phyloP scores from a whole-genome alignment of 2,113 vertebrate species.

The Chascanopsetta lugubris region DNA sequence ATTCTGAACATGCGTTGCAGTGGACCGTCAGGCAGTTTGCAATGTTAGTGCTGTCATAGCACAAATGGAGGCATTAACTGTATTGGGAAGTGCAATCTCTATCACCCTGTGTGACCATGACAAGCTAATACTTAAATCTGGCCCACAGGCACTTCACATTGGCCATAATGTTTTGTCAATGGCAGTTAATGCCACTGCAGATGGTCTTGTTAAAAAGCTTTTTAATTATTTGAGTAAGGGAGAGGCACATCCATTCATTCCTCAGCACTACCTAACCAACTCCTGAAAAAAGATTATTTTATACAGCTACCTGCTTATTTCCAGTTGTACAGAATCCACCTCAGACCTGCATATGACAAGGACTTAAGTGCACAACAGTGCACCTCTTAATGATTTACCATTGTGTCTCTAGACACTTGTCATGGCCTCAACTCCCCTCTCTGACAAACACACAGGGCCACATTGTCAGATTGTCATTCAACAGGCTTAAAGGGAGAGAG shows the following conservation, averaged over 20 bases:
- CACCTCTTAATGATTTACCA: conserved; percentile 25
- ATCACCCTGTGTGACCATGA: conserved; percentile 26
- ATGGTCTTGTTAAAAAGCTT: conserved; percentile 59
- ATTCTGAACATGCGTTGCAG: background rate
- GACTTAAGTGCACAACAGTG: too few relatives aligned
- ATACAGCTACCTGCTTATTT: background rate
- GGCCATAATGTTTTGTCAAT: conserved; percentile 41
- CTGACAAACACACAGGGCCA: conserved; percentile 29
- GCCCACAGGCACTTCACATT: conserved; percentile 45
- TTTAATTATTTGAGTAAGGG: conserved; percentile 53
- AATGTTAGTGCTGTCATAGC: conserved; percentile 1
- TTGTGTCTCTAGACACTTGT: conserved; percentile 34
- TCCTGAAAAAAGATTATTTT: conserved; percentile 22
- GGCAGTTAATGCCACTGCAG: conserved; percentile 35
- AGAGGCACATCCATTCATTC: conserved; percentile 17
- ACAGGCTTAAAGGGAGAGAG: conserved; percentile 16
- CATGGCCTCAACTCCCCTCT: conserved; percentile 33
- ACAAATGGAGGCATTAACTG: conserved; percentile 1
- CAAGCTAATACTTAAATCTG: conserved; percentile 50
- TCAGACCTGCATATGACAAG: background rate
- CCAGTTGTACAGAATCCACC: background rate
- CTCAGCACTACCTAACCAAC: background rate
- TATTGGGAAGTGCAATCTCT: conserved; percentile 12
- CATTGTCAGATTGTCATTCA: conserved; percentile 44
- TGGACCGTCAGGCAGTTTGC: background rate